Evolutionary conservation across 92 coral and sea anemone genomes (phyloP).

Genomic region (Palythoa caribaeorum): DNA sequence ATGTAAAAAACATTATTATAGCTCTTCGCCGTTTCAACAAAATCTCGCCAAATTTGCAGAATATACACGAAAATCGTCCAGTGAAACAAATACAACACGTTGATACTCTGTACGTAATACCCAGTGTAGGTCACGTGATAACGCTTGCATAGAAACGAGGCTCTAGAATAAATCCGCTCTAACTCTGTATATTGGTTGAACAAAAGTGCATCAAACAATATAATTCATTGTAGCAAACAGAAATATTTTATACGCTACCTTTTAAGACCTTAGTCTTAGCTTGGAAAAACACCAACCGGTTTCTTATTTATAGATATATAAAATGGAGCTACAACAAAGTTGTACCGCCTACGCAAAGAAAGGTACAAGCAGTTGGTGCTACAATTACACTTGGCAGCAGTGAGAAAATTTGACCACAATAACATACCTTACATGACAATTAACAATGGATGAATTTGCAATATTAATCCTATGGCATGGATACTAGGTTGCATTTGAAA

Average conservation of each 20-base stretch:
- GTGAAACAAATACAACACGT: background rate
- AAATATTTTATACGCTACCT: constrained; percentile 6
- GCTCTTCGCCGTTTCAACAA: no score
- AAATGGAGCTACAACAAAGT: background rate
- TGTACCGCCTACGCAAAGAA: constrained; percentile 1
- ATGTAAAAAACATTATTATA: no score
- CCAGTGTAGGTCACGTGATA: constrained; percentile 1
- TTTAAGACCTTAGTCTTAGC: no score
- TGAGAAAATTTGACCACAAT: constrained; percentile 9
- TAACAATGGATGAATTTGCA: no score
- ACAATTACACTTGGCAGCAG: constrained; percentile 11
- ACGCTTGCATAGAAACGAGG: constrained; percentile 20
- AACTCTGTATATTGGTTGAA: background rate
- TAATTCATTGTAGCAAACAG: background rate
- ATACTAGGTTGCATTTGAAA: constrained; percentile 7
- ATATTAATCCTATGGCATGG: no score
- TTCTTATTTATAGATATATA: no score
- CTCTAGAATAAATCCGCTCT: background rate
- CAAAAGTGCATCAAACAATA: constrained; percentile 1
- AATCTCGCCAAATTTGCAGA: constrained; percentile 8
- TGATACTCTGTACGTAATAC: background rate
- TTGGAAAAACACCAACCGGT: no score
- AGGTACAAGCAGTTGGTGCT: constrained; percentile 15
- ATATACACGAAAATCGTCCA: background rate
- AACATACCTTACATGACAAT: no score